phyloP scores from a whole-genome alignment of 2,888 invertebrate genomes.

The Laspeyria flexula region DNA sequence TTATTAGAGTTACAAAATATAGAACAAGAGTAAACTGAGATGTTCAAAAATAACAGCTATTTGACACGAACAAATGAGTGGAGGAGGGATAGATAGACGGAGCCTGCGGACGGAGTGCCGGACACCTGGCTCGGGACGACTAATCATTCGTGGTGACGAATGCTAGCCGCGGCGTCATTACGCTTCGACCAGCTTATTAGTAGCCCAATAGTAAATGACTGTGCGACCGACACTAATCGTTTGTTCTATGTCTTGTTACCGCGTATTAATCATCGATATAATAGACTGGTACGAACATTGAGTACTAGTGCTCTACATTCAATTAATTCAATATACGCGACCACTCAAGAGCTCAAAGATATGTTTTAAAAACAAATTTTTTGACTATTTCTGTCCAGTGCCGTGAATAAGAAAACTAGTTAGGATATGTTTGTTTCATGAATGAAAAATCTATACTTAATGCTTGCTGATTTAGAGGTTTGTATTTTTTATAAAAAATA shows the following conservation, averaged over 20 bases:
- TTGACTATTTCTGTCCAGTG: no score
- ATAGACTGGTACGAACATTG: conserved; percentile 1
- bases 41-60: conserved; percentile 57
- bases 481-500: no score
- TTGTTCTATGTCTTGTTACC: conserved; percentile 39
- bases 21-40: conserved; percentile 36
- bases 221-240: conserved; percentile 32
- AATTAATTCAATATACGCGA: no score
- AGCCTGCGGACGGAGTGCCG: conserved; percentile 38
- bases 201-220: conserved; percentile 37
- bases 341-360: no score
- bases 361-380: no score
- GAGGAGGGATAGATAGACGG: conserved; percentile 44
- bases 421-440: no score
- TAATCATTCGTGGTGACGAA: conserved; percentile 43
- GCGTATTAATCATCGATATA: conserved; percentile 27
- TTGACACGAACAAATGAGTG: conserved; percentile 59
- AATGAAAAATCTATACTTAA: no score
- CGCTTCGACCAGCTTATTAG: conserved; percentile 34
- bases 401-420: no score
- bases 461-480: no score
- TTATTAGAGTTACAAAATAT: conserved; percentile 37
- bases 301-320: neutral
- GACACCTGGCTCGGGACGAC: conserved; percentile 55
- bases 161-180: conserved; percentile 35